Base-by-base conservation (phyloP, 2,113 vertebrate genomes). In the Phoxinus phoxinus region DNA sequence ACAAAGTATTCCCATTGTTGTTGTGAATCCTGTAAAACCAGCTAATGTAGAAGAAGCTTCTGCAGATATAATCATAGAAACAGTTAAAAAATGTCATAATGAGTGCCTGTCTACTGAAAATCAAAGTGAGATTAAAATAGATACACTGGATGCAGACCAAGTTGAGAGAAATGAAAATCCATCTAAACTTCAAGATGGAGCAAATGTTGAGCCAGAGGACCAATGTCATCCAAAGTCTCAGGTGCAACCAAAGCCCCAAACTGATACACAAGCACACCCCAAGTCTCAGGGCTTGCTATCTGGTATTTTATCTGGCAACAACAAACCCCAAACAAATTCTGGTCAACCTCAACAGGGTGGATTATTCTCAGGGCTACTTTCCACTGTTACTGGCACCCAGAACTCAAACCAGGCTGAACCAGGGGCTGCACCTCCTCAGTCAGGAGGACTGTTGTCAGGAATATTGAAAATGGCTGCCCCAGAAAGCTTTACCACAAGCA, bases 291-390 rank as follows among this genome's bases (percentile, higher is more conserved):
- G 92, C 21, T 87, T 94, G 72, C 46, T 94, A 25, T 90, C 93
- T 76, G 90, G 93, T 32, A 75, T 93, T 58, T 80, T 94, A 12
- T 86, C 79, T 65, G 77, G 80, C 83, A 84, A 77, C 7, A 87
- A 85, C 63, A 92, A 90, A 90, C 23, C 65, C 23, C 86, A 92
- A 46, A 87, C 48, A 84, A 88, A 44, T 21, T 81, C 72, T 81
- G 85, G 56, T 83, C 93, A 92, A 74, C 56, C 91, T 89, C 94
- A 92, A 80, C 92, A 94, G 65, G 90, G 89, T 86, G 92, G 92
- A 19, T 74, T 97, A 58, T 92, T 97, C 88, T 94, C 95, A 85
- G 92, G 93, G 0, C 84, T 95, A 0, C 92, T 94, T 91, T 92
- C 93, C 61, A 86, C 92, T 82, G n/a, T 85, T 58, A 74, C 63